Conservation (phyloP, 2,888 invertebrate genomes). For the Muscina levida region DNA sequence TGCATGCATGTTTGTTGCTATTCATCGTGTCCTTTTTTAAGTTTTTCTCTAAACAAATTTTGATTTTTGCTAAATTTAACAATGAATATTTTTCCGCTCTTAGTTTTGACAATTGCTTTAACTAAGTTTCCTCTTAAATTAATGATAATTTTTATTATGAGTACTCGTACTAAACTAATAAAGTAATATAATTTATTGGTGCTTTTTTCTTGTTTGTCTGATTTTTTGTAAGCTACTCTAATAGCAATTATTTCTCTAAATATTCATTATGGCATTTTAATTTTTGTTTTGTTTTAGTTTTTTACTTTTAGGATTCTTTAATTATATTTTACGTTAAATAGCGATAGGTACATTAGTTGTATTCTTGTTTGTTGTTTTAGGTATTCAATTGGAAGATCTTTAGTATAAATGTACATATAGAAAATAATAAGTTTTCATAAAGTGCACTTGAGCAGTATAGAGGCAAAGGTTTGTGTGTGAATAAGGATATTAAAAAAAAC, state of each 20-base stretch:
- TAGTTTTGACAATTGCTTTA: neutral
- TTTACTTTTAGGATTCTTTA: neutral
- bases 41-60: constrained; percentile 21
- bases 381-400: constrained; percentile 58
- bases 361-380: constrained; percentile 25
- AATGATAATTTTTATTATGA: constrained; percentile 40
- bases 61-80: constrained; percentile 34
- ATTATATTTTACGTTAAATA: constrained; percentile 27
- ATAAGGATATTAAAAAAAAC: constrained; percentile 7
- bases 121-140: constrained; percentile 1
- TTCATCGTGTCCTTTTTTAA: too few relatives aligned
- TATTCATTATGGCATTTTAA: constrained; percentile 23
- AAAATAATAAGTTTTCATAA: constrained; percentile 44
- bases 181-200: constrained; percentile 63
- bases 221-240: constrained; percentile 51
- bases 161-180: constrained; percentile 59
- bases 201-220: constrained; percentile 43
- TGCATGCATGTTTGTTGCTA: constrained; percentile 19
- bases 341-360: constrained; percentile 60
- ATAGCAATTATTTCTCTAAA: neutral
- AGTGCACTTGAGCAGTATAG: constrained; percentile 60
- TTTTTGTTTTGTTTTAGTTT: constrained; percentile 29
- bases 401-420: constrained; percentile 44
- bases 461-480: too few relatives aligned
- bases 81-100: neutral